Conservation (phyloP, 2,113 vertebrate genomes). For the Gallinago jamesoni region DNA sequence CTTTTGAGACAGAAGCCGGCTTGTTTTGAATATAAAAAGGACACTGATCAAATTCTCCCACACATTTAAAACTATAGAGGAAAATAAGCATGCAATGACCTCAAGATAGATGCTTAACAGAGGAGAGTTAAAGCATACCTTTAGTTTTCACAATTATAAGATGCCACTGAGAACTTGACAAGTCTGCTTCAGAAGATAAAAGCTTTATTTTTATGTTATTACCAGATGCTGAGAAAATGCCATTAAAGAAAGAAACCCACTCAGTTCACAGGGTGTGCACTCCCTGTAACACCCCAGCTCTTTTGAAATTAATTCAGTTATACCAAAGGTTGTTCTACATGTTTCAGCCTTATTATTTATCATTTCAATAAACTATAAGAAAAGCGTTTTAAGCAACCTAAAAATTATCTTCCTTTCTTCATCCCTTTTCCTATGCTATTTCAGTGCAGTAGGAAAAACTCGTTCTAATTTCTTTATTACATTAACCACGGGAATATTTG, state of each 20-base stretch:
- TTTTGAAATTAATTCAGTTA: slow-evolving; percentile 45
- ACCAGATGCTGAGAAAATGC: slow-evolving; percentile 67
- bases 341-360: slow-evolving; percentile 32
- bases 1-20: slow-evolving; percentile 92
- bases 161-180: slow-evolving; percentile 35
- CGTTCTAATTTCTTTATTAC: slow-evolving; percentile 10
- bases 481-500: slow-evolving; percentile 5
- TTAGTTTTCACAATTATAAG: slow-evolving; percentile 57
- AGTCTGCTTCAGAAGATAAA: slow-evolving; percentile 41
- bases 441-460: slow-evolving; percentile 12
- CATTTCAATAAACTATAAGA: background rate
- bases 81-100: slow-evolving; percentile 72
- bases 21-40: slow-evolving; percentile 92
- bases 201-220: slow-evolving; percentile 40
- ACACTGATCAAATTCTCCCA: slow-evolving; percentile 91
- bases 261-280: background rate
- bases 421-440: slow-evolving; percentile 5
- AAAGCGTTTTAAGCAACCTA: background rate
- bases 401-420: slow-evolving; percentile 9
- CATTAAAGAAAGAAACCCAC: slow-evolving; percentile 32
- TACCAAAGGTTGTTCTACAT: background rate
- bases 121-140: slow-evolving; percentile 56
- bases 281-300: background rate
- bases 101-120: slow-evolving; percentile 31
- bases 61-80: slow-evolving; percentile 83